These are phyloP conservation scores for Eurosta solidaginis DNA, from an alignment of 1,140 invertebrate species.

Conservation along the genomic window DNA sequence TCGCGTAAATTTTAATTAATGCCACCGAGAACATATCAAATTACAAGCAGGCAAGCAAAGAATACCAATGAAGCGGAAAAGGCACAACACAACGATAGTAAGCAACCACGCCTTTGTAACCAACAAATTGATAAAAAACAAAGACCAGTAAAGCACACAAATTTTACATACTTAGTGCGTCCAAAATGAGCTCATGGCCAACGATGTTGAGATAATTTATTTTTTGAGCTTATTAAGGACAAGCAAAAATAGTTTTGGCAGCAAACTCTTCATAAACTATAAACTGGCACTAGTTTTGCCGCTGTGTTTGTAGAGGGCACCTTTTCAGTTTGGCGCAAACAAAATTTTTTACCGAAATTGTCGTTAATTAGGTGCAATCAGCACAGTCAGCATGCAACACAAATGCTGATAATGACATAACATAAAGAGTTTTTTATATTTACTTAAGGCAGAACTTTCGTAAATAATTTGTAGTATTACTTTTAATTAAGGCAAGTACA, in stretches of 20 bases:
- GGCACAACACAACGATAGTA: not conserved
- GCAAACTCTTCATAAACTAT: not conserved
- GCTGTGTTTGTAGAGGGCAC: not conserved
- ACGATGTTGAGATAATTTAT: not conserved
- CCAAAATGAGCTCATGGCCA: not conserved
- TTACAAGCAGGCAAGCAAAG: slow-evolving; percentile 1
- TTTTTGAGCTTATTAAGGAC: not conserved
- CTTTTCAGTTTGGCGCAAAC: not conserved
- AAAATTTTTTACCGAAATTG: not conserved
- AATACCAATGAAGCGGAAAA: slow-evolving; percentile 4
- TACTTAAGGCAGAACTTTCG: no score
- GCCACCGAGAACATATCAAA: slow-evolving; percentile 23
- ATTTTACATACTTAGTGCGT: not conserved
- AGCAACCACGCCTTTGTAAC: not conserved
- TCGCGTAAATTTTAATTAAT: slow-evolving; percentile 27
- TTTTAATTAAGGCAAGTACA: no score
- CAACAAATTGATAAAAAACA: not conserved
- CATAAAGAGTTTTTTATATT: not conserved
- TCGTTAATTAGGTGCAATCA: slow-evolving; percentile 13
- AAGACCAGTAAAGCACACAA: not conserved
- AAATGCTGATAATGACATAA: not conserved
- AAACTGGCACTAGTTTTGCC: not conserved
- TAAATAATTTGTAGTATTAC: no score
- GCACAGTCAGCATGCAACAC: not conserved
- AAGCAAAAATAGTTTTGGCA: not conserved